These are phyloP conservation scores for roundworm (Caenorhabditis elegans) DNA, from an alignment of 1,140 invertebrate species.

Conservation along the genomic window DNA sequence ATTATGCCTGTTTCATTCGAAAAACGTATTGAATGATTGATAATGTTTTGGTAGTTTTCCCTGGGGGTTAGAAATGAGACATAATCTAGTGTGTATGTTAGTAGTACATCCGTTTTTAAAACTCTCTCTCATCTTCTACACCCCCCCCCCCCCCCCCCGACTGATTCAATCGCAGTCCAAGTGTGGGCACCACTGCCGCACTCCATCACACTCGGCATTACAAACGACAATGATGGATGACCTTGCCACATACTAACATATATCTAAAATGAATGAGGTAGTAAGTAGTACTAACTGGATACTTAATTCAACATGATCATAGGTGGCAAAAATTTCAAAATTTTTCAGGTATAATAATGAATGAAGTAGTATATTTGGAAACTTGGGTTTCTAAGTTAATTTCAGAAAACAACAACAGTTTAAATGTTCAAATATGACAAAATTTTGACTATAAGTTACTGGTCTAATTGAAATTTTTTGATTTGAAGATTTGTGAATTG, in stretches of 20 bases:
- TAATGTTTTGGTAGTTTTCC: background rate
- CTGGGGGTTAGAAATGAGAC: background rate
- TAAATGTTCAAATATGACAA: background rate
- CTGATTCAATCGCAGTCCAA: slow-evolving; percentile 23
- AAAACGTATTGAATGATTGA: slow-evolving; percentile 20
- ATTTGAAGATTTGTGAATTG: too few species aligned
- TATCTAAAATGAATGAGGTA: slow-evolving; percentile 29
- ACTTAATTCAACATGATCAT: too few species aligned
- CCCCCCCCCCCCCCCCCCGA: too few species aligned
- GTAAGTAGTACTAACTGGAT: slow-evolving; percentile 4
- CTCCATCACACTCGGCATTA: slow-evolving; percentile 32
- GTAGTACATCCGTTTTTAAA: slow-evolving; percentile 27
- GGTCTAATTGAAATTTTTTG: too few species aligned
- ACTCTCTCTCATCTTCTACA: background rate
- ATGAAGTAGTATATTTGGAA: background rate
- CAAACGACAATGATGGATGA: slow-evolving; percentile 29
- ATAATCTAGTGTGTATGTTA: slow-evolving; percentile 2
- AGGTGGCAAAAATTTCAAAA: too few species aligned
- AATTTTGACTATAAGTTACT: background rate
- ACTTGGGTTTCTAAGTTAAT: background rate
- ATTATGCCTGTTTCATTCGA: background rate
- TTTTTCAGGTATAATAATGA: too few species aligned
- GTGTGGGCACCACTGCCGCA: slow-evolving; percentile 6
- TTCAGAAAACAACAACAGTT: background rate
- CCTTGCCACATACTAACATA: slow-evolving; percentile 31